Conservation (phyloP, 2,888 invertebrate species). For the Mesoligia furuncula region DNA sequence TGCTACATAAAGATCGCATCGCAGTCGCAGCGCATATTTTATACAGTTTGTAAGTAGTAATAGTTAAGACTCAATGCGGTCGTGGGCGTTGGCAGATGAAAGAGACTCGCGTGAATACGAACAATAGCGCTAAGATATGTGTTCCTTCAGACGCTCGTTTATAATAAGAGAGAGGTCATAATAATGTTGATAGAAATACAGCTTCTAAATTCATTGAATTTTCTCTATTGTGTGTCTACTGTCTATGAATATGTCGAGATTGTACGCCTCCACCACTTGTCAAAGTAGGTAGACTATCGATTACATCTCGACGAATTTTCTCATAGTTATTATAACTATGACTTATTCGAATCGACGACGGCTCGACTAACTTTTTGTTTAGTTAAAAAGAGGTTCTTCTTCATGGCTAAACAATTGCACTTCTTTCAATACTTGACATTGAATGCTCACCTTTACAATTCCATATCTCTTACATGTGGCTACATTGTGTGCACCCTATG, state of each 20-base stretch:
- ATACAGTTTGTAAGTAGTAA: constrained; percentile 44
- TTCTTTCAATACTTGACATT: neutral
- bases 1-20: constrained; percentile 58
- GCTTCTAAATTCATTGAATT: constrained; percentile 45
- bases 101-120: constrained; percentile 44
- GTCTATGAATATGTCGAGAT: constrained; percentile 21
- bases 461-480: constrained; percentile 11
- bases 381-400: neutral
- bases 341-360: neutral
- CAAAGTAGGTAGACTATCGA: constrained; percentile 23
- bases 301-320: constrained; percentile 33
- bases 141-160: constrained; percentile 47
- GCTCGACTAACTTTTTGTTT: neutral
- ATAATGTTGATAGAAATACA: constrained; percentile 49
- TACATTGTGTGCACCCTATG: constrained; percentile 42
- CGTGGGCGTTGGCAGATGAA: constrained; percentile 59
- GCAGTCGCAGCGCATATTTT: constrained; percentile 38
- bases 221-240: constrained; percentile 39
- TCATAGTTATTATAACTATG: neutral
- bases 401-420: neutral
- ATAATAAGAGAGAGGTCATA: constrained; percentile 49
- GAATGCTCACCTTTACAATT: constrained; percentile 20
- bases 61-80: constrained; percentile 46
- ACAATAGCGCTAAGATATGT: constrained; percentile 53
- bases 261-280: constrained; percentile 18